Evolutionary conservation across 2,113 vertebrate genomes (phyloP).

Genomic region (Clarias magur): DNA sequence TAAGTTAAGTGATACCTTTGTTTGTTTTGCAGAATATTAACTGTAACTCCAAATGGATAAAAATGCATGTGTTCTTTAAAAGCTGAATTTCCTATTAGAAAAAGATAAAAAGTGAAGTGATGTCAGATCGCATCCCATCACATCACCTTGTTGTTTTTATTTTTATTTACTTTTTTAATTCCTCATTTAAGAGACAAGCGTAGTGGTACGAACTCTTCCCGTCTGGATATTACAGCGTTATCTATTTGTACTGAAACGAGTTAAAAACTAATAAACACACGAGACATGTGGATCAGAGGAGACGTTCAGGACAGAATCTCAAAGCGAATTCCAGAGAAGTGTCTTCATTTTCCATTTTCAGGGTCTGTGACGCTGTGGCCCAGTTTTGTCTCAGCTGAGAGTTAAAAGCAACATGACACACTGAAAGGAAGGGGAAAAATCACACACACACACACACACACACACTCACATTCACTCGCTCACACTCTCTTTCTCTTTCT

Average conservation of each 20-base stretch:
- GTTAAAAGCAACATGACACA: slow-evolving; percentile 35
- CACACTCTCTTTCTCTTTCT: neutral
- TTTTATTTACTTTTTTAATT: neutral
- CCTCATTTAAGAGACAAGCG: neutral
- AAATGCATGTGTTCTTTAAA: neutral
- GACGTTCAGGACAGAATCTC: neutral
- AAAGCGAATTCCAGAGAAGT: neutral
- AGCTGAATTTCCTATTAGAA: neutral
- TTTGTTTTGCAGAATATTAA: neutral
- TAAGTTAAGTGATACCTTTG: neutral
- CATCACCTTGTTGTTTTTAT: neutral
- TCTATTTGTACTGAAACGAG: neutral
- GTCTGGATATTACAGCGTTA: neutral
- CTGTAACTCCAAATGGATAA: neutral
- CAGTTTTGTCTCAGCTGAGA: slow-evolving; percentile 26
- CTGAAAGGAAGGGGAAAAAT: neutral
- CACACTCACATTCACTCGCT: neutral
- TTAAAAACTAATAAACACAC: neutral
- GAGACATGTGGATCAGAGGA: neutral
- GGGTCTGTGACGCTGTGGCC: slow-evolving; percentile 9
- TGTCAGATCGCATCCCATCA: neutral
- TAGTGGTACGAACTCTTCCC: neutral
- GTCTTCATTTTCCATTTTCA: slow-evolving; percentile 31
- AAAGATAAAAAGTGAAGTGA: neutral
- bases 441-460: neutral